Conservation (phyloP, 2,888 invertebrate species). For the Rhaphigaster nebulosa region DNA sequence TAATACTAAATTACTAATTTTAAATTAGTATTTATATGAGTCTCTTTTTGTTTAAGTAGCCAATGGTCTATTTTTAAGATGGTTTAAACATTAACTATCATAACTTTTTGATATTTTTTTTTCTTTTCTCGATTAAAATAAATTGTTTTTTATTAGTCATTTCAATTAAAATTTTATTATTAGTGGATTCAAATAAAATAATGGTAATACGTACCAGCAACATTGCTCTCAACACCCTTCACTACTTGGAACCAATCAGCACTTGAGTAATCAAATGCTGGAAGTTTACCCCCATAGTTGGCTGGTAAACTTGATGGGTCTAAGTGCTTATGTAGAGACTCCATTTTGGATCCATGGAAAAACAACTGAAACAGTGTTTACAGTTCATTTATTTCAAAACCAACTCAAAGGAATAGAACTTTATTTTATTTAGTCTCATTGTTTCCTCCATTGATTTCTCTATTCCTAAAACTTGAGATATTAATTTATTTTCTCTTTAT, state of each 20-base stretch:
- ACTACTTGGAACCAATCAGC: slow-evolving; percentile 84
- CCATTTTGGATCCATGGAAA: slow-evolving; percentile 87
- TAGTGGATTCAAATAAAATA: neutral
- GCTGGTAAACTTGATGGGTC: slow-evolving; percentile 78
- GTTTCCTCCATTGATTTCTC: neutral
- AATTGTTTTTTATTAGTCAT: neutral
- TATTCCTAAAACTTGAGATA: neutral
- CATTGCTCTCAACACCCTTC: slow-evolving; percentile 72
- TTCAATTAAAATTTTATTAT: neutral
- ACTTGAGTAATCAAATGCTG: slow-evolving; percentile 82
- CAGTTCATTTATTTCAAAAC: neutral
- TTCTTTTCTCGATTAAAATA: no score
- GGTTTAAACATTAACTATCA: neutral
- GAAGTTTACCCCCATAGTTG: slow-evolving; percentile 82
- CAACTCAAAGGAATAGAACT: neutral
- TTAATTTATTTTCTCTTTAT: no score
- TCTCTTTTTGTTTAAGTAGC: no score
- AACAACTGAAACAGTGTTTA: slow-evolving; percentile 75
- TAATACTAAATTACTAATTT: no score
- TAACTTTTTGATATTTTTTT: neutral
- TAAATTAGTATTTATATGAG: no score
- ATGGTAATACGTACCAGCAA: slow-evolving; percentile 12
- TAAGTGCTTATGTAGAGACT: slow-evolving; percentile 81
- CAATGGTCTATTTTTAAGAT: no score
- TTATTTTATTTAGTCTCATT: neutral